Evolutionary conservation across 2,888 invertebrate species (phyloP), one percentile per base, ranked within the genome.

Genomic region (Geotrupes spiniger): DNA sequence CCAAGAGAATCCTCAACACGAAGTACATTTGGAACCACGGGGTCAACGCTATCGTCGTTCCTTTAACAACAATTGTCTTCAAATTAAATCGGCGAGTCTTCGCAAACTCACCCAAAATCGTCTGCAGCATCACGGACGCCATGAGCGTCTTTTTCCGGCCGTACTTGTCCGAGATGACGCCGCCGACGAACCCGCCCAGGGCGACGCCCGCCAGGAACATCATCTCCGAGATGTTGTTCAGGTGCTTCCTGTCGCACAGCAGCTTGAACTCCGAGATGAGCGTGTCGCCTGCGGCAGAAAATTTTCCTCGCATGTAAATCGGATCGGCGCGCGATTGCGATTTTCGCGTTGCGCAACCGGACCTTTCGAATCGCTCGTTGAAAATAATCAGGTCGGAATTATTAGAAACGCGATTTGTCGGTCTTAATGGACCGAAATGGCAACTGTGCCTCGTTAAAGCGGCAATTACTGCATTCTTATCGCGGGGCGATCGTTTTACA

Each of bases 131-230:
- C 54, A 85, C 77, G 62, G 88, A 85, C 36, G 81, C 77, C 77
- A 89, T 83, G 42, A 90, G 73, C 46, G 88, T 84, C 46, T 78
- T 81, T 69, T 89, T 89, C 42, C 91, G 79, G 8, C 91, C 91
- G 63, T 76, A 83, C 81, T 81, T 86, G 72, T 89, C 89, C 3
- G 89, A 88, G 44, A 89, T 78, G 71, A 85, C 83, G 15, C 89
- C 89, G 51, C 87, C 86, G n/a, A 87, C 79, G 10, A 89, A 81
- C 42, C 89, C 89, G 42, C 89, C 89, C 36, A 85, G 74, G 46
- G 87, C 87, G 9, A 89, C 87, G 25, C 89, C 89, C 16, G 83
- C 75, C 52, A 90, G 74, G 70, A 89, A 89, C 68, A 85, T 81
- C 73, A 87, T 87, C 73, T 89, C 89, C 8, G 87, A 84, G 21